Evolutionary conservation across 2,797 vertebrate species (phyloP).

Genomic region (Sebastes trivittatus): DNA sequence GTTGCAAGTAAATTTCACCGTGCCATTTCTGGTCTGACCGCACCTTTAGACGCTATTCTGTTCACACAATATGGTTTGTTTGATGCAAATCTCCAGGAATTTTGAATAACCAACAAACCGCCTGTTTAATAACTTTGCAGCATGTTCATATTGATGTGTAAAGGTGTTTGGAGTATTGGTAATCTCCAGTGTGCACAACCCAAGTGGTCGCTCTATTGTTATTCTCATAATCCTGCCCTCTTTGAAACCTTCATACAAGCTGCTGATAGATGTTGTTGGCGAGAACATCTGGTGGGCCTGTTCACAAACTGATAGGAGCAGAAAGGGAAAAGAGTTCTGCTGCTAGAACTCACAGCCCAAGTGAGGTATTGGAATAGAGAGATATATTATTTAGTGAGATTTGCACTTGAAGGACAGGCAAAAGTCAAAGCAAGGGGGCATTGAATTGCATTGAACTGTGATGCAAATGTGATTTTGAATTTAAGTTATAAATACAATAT

Average conservation of each 20-base stretch:
- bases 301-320: slow-evolving; percentile 55
- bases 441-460: background rate
- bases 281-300: slow-evolving; percentile 55
- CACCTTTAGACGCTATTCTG: slow-evolving; percentile 13
- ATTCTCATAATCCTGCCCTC: slow-evolving; percentile 56
- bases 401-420: slow-evolving; percentile 29
- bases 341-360: slow-evolving; percentile 8
- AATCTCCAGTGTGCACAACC: slow-evolving; percentile 53
- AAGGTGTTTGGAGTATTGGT: slow-evolving; percentile 53
- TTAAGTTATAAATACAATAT: background rate
- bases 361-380: slow-evolving; percentile 8
- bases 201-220: slow-evolving; percentile 45
- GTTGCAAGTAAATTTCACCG: slow-evolving; percentile 53
- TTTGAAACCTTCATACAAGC: slow-evolving; percentile 49
- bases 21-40: slow-evolving; percentile 33
- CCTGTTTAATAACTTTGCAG: slow-evolving; percentile 54
- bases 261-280: slow-evolving; percentile 55
- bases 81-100: slow-evolving; percentile 53
- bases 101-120: slow-evolving; percentile 52
- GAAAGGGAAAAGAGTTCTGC: slow-evolving; percentile 19
- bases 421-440: slow-evolving; percentile 18
- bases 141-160: slow-evolving; percentile 44
- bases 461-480: background rate
- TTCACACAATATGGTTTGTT: slow-evolving; percentile 41
- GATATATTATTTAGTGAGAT: background rate